Evolutionary conservation across 2,888 invertebrate species (phyloP).

Genomic region (Pollenia labialis): DNA sequence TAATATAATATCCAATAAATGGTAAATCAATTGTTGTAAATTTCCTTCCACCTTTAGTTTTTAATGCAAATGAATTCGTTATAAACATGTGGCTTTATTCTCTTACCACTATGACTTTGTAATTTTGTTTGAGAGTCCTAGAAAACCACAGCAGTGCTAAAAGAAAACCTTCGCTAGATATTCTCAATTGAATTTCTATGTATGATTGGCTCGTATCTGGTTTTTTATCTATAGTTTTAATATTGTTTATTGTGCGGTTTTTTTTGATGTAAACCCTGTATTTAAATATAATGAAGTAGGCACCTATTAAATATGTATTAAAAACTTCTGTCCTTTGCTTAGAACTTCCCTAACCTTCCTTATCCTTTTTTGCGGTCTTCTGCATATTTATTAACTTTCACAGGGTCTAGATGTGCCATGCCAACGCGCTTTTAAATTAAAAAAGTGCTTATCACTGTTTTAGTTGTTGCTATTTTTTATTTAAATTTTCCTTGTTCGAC

Average conservation of each 20-base stretch:
- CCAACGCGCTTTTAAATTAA: conserved; percentile 53
- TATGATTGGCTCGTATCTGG: background rate
- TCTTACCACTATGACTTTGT: conserved; percentile 3
- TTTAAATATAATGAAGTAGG: conserved; percentile 45
- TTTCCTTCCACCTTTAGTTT: background rate
- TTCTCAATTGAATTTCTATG: background rate
- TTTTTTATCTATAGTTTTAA: background rate
- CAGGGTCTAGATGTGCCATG: conserved; percentile 39
- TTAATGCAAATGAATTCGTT: conserved; percentile 21
- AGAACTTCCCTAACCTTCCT: background rate
- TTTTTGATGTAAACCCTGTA: background rate
- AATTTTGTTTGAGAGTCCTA: background rate
- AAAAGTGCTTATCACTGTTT: conserved; percentile 56
- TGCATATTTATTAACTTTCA: conserved; percentile 52
- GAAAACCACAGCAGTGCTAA: conserved; percentile 1
- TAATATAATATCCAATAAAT: background rate
- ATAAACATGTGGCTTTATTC: conserved; percentile 44
- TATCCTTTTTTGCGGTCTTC: background rate
- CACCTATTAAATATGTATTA: conserved; percentile 38
- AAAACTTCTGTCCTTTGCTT: background rate
- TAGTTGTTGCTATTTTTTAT: conserved; percentile 17
- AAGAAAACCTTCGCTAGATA: background rate
- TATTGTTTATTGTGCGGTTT: conserved; percentile 18
- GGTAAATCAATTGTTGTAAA: background rate
- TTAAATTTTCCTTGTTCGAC: background rate